These are phyloP conservation scores for Xestobium rufovillosum DNA, from an alignment of 2,888 invertebrate species.

Conservation along the genomic window DNA sequence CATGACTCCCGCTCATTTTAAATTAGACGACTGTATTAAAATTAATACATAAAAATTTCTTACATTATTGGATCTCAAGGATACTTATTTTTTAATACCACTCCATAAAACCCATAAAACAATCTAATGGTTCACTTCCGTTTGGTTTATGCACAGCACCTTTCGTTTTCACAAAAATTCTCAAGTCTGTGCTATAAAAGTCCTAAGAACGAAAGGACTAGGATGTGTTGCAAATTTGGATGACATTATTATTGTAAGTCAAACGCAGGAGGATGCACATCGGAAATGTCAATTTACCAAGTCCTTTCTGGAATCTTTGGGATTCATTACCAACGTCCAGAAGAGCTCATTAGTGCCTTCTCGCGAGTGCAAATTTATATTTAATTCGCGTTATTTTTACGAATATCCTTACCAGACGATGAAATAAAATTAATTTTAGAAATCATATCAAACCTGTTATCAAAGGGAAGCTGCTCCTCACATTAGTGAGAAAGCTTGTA, in stretches of 20 bases:
- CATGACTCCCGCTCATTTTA: conserved; percentile 24
- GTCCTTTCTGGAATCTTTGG: conserved; percentile 16
- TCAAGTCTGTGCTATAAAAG: conserved; percentile 21
- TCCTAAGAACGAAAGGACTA: conserved; percentile 17
- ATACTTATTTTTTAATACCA: conserved; percentile 22
- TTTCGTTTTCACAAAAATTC: conserved; percentile 28
- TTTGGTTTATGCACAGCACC: conserved; percentile 26
- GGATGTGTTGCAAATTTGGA: conserved; percentile 22
- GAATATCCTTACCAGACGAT: too few relatives aligned
- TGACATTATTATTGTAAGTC: conserved; percentile 21
- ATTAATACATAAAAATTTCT: conserved; percentile 19
- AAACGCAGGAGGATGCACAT: conserved; percentile 9
- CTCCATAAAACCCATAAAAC: conserved; percentile 20
- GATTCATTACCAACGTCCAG: conserved; percentile 22
- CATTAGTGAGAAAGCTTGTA: too few relatives aligned
- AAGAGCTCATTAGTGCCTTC: conserved; percentile 20
- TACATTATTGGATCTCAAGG: conserved; percentile 16
- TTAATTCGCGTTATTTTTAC: too few relatives aligned
- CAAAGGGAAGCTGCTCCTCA: too few relatives aligned
- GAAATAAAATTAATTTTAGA: too few relatives aligned
- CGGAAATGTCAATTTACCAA: conserved; percentile 9
- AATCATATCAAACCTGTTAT: too few relatives aligned
- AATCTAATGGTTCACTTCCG: conserved; percentile 25
- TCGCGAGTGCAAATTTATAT: conserved; percentile 16
- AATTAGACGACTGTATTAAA: conserved; percentile 25